Evolutionary conservation across 2,888 invertebrate species (phyloP).

Genomic region (Chrysolina oricalcia): DNA sequence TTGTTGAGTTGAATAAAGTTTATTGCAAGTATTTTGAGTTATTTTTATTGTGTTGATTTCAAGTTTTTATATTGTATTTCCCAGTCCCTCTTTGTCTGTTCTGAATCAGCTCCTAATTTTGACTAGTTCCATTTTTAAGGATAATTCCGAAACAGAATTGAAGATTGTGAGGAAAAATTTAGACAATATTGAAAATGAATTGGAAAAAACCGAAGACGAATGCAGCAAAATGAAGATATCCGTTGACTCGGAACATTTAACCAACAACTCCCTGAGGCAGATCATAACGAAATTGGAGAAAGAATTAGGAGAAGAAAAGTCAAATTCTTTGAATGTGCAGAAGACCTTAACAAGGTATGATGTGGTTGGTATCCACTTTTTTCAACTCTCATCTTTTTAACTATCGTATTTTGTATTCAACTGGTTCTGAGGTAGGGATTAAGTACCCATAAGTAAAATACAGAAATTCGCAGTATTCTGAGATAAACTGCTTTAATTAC

Average conservation of each 20-base stretch:
- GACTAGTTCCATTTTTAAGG: constrained; percentile 57
- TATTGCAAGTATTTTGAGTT: constrained; percentile 54
- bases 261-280: constrained; percentile 73
- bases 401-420: background rate
- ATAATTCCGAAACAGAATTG: constrained; percentile 66
- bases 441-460: too few species aligned
- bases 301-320: constrained; percentile 74
- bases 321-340: constrained; percentile 71
- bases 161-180: constrained; percentile 69
- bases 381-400: background rate
- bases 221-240: constrained; percentile 73
- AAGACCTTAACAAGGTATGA: constrained; percentile 69
- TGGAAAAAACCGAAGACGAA: constrained; percentile 73
- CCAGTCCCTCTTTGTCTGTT: constrained; percentile 1
- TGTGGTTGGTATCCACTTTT: background rate
- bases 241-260: constrained; percentile 74
- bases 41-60: constrained; percentile 53
- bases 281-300: constrained; percentile 74
- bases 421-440: too few species aligned
- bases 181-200: constrained; percentile 70
- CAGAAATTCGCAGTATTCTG: too few species aligned
- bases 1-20: constrained; percentile 56
- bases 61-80: constrained; percentile 28
- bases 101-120: constrained; percentile 1
- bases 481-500: too few species aligned